A percentile compares a stretch with the other conserved stretches of the same genome.
Evolutionary conservation across 2,888 invertebrate species (phyloP).

Genomic region (Ectemnius cavifrons): DNA sequence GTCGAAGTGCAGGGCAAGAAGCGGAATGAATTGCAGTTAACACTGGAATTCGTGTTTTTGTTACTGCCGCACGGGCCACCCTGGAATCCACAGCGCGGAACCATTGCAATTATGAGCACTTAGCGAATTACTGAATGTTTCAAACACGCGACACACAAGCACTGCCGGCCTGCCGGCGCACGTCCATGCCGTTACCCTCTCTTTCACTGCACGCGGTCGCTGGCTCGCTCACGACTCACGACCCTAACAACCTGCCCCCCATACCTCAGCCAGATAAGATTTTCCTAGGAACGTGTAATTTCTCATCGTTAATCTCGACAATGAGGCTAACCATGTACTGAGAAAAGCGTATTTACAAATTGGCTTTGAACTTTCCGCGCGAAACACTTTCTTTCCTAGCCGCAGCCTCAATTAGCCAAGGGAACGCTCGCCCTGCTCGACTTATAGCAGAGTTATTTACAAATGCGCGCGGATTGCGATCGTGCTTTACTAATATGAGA

Average conservation of each 20-base stretch:
- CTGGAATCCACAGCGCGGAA: conserved; percentile 74
- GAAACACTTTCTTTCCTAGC: conserved; percentile 12
- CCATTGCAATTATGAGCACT: conserved; percentile 78
- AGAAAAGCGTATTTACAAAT: conserved; percentile 25
- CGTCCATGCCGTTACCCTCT: conserved; percentile 25
- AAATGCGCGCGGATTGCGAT: too few relatives aligned
- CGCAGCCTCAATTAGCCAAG: conserved; percentile 17
- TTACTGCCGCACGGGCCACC: conserved; percentile 59
- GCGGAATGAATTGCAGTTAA: conserved; percentile 73
- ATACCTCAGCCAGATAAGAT: conserved; percentile 61
- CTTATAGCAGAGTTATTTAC: too few relatives aligned
- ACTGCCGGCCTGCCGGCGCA: background rate
- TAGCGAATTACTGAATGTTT: conserved; percentile 76
- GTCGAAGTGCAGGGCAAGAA: conserved; percentile 35
- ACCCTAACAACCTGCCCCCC: conserved; percentile 34
- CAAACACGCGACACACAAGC: conserved; percentile 60
- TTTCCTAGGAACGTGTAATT: conserved; percentile 56
- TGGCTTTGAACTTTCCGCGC: conserved; percentile 11
- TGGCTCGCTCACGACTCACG: too few relatives aligned
- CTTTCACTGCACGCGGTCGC: too few relatives aligned
- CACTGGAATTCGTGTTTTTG: conserved; percentile 76
- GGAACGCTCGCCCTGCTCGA: background rate
- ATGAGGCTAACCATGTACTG: background rate
- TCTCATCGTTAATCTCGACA: conserved; percentile 39
- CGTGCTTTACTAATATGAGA: too few relatives aligned